Evolutionary conservation across 2,797 vertebrate species (phyloP).

Genomic region (Babyrousa celebensis): DNA sequence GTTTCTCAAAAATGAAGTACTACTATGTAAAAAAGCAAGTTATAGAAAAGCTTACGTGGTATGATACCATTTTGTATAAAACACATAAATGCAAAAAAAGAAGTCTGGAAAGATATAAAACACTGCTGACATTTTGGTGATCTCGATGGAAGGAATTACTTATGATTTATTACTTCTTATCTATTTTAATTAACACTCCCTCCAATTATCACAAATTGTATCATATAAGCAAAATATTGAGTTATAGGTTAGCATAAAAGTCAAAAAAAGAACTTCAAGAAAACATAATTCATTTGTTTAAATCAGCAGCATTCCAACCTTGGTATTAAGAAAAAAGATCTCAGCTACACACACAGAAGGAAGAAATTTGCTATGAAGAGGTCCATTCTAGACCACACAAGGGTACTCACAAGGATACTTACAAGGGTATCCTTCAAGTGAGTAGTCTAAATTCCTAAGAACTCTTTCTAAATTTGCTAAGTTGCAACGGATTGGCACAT

Average conservation of each 20-base stretch:
- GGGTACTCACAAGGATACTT: background rate
- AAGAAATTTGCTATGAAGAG: constrained; percentile 34
- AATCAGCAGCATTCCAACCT: constrained; percentile 40
- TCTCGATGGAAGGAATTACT: background rate
- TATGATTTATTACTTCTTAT: constrained; percentile 6
- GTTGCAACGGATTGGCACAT: background rate
- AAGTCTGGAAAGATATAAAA: constrained; percentile 35
- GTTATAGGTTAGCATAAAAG: constrained; percentile 17
- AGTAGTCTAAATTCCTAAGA: constrained; percentile 14
- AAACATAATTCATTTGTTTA: constrained; percentile 21
- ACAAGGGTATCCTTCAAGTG: background rate
- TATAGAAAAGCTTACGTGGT: constrained; percentile 46
- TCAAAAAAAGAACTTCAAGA: background rate
- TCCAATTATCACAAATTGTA: constrained; percentile 53
- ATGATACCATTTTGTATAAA: constrained; percentile 20
- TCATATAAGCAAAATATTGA: constrained; percentile 39
- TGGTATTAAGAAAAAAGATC: background rate
- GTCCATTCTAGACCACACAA: background rate
- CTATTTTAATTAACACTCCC: constrained; percentile 16
- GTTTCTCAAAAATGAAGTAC: background rate
- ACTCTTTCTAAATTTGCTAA: constrained; percentile 15
- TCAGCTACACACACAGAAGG: background rate
- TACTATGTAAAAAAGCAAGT: background rate
- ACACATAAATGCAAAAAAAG: constrained; percentile 47
- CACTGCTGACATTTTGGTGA: constrained; percentile 28